These are phyloP conservation scores for Grapholita molesta DNA, from an alignment of 1,140 invertebrate species.

Conservation along the genomic window DNA sequence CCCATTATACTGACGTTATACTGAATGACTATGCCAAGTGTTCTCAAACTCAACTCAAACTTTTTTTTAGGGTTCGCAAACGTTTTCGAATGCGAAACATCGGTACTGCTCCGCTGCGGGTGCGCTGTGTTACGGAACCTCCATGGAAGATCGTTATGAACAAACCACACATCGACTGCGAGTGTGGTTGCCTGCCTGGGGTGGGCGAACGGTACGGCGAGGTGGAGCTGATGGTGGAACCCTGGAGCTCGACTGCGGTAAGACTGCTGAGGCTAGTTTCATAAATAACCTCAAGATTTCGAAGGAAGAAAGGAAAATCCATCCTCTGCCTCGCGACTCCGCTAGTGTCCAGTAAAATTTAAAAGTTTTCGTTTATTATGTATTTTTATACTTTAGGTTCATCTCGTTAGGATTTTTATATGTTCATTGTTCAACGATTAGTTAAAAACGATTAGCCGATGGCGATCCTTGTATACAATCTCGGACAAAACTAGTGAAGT, in stretches of 20 bases:
- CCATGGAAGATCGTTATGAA: slow-evolving; percentile 30
- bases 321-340: too few species aligned
- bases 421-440: too few species aligned
- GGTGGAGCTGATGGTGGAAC: slow-evolving; percentile 13
- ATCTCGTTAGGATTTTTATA: too few species aligned
- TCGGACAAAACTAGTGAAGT: too few species aligned
- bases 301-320: too few species aligned
- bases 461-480: too few species aligned
- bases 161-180: background rate
- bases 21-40: background rate
- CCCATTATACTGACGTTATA: too few species aligned
- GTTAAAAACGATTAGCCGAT: too few species aligned
- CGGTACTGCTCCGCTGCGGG: slow-evolving; percentile 29
- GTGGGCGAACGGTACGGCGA: background rate
- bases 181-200: background rate
- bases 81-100: slow-evolving; percentile 35
- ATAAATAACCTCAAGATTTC: too few species aligned
- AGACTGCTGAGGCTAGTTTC: background rate
- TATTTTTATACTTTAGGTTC: too few species aligned
- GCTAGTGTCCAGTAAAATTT: too few species aligned
- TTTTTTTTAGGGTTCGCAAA: slow-evolving; percentile 40
- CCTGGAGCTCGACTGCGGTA: slow-evolving; percentile 32
- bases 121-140: slow-evolving; percentile 2
- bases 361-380: too few species aligned
- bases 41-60: background rate